These are phyloP conservation scores for Xestia rhomboidea DNA, from an alignment of 2,888 invertebrate genomes.

Conservation along the genomic window DNA sequence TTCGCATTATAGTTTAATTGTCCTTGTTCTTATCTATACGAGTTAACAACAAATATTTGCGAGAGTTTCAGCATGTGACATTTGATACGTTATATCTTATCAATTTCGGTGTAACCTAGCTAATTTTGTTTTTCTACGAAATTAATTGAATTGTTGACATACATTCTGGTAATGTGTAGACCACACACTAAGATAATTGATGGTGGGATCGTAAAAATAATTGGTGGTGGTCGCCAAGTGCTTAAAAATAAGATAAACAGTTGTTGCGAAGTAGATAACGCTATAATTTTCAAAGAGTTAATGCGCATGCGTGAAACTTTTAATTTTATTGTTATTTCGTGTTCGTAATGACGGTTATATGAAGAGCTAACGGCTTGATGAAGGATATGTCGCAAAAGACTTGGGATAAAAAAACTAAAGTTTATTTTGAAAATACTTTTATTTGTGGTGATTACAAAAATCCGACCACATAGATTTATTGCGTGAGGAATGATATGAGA, in stretches of 20 bases:
- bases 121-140: slow-evolving; percentile 48
- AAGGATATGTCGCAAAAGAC: slow-evolving; percentile 8
- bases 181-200: slow-evolving; percentile 66
- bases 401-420: neutral
- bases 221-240: slow-evolving; percentile 52
- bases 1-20: slow-evolving; percentile 50
- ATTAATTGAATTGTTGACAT: slow-evolving; percentile 60
- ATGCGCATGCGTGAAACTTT: slow-evolving; percentile 30
- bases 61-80: slow-evolving; percentile 38
- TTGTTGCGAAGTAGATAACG: slow-evolving; percentile 37
- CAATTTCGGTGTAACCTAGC: slow-evolving; percentile 43
- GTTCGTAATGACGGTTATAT: slow-evolving; percentile 29
- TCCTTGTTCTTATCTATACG: slow-evolving; percentile 45
- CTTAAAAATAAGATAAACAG: slow-evolving; percentile 47
- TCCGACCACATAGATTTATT: accelerated
- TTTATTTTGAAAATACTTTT: neutral
- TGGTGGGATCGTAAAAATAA: slow-evolving; percentile 54
- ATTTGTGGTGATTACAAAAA: neutral
- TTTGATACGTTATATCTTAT: slow-evolving; percentile 43
- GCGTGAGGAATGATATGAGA: neutral
- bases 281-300: slow-evolving; percentile 37
- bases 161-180: slow-evolving; percentile 46
- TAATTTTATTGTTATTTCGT: slow-evolving; percentile 50
- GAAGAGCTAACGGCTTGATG: slow-evolving; percentile 16
- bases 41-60: slow-evolving; percentile 56